These are phyloP conservation scores for Anguilla anguilla DNA, from an alignment of 2,797 vertebrate genomes.

Conservation along the genomic window DNA sequence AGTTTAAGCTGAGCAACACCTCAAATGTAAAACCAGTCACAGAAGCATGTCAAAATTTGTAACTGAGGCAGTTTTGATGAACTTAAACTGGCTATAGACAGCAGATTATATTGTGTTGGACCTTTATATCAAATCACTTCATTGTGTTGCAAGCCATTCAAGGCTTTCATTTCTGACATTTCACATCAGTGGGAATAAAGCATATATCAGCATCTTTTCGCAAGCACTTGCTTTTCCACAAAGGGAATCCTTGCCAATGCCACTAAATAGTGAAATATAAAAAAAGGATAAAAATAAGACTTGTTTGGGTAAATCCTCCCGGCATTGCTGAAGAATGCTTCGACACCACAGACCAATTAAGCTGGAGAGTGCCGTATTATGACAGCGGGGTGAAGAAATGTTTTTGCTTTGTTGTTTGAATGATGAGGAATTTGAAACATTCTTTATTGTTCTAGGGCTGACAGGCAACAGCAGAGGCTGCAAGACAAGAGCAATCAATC, in stretches of 20 bases:
- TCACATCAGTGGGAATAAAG: background rate
- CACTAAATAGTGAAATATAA: background rate
- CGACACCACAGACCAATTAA: conserved; percentile 5
- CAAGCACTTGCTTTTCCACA: background rate
- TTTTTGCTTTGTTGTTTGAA: background rate
- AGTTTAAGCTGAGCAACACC: background rate
- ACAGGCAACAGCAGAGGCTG: background rate
- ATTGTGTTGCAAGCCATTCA: background rate
- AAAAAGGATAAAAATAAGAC: background rate
- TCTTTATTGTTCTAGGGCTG: conserved; percentile 14
- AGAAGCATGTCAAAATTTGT: background rate
- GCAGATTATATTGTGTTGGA: background rate
- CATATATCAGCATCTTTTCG: background rate
- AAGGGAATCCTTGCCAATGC: background rate
- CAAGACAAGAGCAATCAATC: conserved; percentile 18
- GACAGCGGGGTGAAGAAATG: background rate
- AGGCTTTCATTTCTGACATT: background rate
- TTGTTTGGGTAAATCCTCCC: background rate
- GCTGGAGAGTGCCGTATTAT: background rate
- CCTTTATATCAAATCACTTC: background rate
- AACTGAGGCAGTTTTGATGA: background rate
- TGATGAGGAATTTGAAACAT: conserved; percentile 12
- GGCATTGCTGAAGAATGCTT: background rate
- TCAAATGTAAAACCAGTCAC: background rate
- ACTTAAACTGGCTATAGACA: background rate